These are phyloP conservation scores for Asarcornis scutulata DNA, from an alignment of 2,113 vertebrate species.

Conservation along the genomic window DNA sequence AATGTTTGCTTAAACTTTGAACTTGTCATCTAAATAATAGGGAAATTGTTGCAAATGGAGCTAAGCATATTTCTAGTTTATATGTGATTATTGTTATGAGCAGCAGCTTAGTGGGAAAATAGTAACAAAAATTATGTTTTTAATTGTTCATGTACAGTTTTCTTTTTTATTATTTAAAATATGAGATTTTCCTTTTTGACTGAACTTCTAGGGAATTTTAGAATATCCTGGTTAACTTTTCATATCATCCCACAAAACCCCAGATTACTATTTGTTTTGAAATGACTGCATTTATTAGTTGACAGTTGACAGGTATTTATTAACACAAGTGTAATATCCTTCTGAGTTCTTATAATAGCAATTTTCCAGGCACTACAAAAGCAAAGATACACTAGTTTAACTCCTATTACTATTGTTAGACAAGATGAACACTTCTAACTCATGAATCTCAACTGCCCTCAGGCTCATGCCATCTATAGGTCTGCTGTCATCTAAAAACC, in stretches of 20 bases:
- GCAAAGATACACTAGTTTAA: not conserved
- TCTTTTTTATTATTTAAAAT: not conserved
- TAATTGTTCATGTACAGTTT: not conserved
- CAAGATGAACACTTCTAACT: not conserved
- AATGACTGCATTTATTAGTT: not conserved
- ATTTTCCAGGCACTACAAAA: not conserved
- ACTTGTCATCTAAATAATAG: not conserved
- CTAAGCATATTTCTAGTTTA: not conserved
- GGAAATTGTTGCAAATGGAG: not conserved
- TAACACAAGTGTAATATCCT: not conserved
- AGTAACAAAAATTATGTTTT: not conserved
- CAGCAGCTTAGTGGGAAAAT: not conserved
- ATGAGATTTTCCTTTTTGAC: not conserved
- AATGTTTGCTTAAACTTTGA: slow-evolving; percentile 1
- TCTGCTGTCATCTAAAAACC: not conserved
- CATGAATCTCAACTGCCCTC: not conserved
- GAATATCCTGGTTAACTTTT: not conserved
- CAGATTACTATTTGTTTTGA: not conserved
- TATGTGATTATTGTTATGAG: not conserved
- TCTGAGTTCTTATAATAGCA: not conserved
- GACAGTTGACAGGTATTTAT: not conserved
- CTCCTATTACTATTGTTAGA: not conserved
- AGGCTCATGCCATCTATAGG: not conserved
- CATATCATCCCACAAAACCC: not conserved
- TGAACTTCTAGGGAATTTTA: not conserved